Conservation (phyloP, 2,113 vertebrate species). For the Crotalus horridus region DNA sequence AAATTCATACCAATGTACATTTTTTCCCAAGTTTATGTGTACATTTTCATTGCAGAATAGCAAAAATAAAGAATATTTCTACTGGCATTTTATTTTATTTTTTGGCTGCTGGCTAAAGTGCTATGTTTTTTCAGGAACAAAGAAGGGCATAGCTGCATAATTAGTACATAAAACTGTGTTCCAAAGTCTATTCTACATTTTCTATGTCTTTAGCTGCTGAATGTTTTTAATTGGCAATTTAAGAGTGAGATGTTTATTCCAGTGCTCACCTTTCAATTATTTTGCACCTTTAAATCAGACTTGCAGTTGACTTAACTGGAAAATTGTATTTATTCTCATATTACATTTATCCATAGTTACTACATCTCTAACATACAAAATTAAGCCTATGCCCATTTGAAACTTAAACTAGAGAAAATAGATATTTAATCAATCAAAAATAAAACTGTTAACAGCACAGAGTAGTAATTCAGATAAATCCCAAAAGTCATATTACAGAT, state of each 20-base stretch:
- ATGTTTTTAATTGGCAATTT: constrained; percentile 24
- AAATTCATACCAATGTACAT: neutral
- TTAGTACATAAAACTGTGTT: constrained; percentile 1
- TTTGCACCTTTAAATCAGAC: neutral
- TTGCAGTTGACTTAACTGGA: neutral
- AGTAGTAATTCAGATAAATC: neutral
- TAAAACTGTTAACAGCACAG: neutral
- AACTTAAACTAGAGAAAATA: neutral
- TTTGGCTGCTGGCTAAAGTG: neutral
- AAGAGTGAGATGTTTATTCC: neutral
- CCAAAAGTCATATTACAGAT: neutral
- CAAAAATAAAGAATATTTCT: neutral
- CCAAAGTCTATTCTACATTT: constrained; percentile 4
- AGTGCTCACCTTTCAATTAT: constrained; percentile 1
- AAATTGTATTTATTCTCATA: neutral
- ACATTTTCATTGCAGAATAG: neutral
- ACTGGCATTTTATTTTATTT: neutral
- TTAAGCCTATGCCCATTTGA: neutral
- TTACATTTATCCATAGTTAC: neutral
- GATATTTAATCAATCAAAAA: neutral
- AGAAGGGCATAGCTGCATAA: neutral
- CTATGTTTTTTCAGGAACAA: neutral
- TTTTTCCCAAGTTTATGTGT: neutral
- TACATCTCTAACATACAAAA: neutral
- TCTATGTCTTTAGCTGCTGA: constrained; percentile 7